Evolutionary conservation across 1,140 invertebrate genomes (phyloP).

Genomic region (Holotrichia oblita): DNA sequence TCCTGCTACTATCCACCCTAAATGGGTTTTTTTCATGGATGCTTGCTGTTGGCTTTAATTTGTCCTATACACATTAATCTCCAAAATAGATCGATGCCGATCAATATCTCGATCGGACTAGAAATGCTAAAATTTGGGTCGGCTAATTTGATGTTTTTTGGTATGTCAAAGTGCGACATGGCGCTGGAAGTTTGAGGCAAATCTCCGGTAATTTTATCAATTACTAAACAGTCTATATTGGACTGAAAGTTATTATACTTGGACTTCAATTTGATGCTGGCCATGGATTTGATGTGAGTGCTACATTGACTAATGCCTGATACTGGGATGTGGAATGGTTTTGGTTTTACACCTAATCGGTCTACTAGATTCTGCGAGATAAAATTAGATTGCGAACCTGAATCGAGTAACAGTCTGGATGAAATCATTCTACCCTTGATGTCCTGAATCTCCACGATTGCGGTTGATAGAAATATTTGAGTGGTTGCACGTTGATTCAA

Average conservation of each 20-base stretch:
- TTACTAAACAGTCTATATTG: background rate
- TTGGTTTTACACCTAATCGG: too few species aligned
- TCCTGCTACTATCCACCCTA: background rate
- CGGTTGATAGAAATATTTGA: too few species aligned
- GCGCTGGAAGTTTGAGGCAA: background rate
- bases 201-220: background rate
- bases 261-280: background rate
- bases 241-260: background rate
- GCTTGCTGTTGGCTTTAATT: conserved; percentile 24
- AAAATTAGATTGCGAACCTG: too few species aligned
- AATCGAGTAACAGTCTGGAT: too few species aligned
- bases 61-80: conserved; percentile 47
- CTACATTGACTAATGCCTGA: background rate
- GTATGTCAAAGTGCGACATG: background rate
- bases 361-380: too few species aligned
- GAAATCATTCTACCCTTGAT: too few species aligned
- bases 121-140: conserved; percentile 40
- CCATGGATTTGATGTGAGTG: background rate
- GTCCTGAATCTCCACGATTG: too few species aligned
- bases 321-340: background rate
- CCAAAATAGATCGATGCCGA: conserved; percentile 46
- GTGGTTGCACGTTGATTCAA: background rate
- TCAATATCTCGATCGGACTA: conserved; percentile 42
- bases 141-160: conserved; percentile 40
- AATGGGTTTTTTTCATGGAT: background rate